A percentile compares a stretch with the other conserved stretches of the same genome.
These are phyloP conservation scores for Brachystomella parvula DNA, from an alignment of 1,140 invertebrate species.

Conservation along the genomic window DNA sequence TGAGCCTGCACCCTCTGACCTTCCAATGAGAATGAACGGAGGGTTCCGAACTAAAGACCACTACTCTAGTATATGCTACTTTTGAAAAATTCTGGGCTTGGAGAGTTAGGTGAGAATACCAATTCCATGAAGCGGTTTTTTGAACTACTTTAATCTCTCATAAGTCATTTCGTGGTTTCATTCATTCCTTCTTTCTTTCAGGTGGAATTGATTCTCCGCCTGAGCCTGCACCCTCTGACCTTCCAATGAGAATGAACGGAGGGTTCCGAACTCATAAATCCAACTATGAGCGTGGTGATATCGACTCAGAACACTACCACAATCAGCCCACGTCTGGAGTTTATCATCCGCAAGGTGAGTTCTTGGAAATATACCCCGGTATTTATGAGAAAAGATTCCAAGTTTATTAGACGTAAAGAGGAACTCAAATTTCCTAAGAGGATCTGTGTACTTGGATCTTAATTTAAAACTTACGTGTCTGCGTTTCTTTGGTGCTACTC, in stretches of 20 bases:
- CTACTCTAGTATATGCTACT: too few species aligned
- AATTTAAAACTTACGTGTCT: background rate
- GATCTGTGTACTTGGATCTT: too few species aligned
- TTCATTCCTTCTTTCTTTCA: too few species aligned
- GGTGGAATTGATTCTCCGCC: constrained; percentile 33
- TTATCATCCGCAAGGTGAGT: constrained; percentile 36
- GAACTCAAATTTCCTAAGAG: too few species aligned
- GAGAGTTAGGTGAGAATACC: too few species aligned
- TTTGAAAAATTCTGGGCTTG: too few species aligned
- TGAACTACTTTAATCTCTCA: too few species aligned
- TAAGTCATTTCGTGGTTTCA: too few species aligned
- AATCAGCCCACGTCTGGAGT: constrained; percentile 28
- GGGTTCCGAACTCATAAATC: constrained; percentile 28
- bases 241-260: constrained; percentile 36
- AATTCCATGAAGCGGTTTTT: too few species aligned
- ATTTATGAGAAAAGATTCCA: too few species aligned
- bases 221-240: constrained; percentile 37
- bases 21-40: constrained; percentile 35
- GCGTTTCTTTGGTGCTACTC: background rate
- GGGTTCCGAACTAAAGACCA: constrained; percentile 26
- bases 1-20: constrained; percentile 35
- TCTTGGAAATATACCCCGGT: too few species aligned
- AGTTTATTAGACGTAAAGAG: too few species aligned
- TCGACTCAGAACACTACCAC: constrained; percentile 30
- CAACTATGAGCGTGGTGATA: constrained; percentile 29